Conservation (phyloP, 64 coral and sea anemone species). For the Actinia equina region DNA sequence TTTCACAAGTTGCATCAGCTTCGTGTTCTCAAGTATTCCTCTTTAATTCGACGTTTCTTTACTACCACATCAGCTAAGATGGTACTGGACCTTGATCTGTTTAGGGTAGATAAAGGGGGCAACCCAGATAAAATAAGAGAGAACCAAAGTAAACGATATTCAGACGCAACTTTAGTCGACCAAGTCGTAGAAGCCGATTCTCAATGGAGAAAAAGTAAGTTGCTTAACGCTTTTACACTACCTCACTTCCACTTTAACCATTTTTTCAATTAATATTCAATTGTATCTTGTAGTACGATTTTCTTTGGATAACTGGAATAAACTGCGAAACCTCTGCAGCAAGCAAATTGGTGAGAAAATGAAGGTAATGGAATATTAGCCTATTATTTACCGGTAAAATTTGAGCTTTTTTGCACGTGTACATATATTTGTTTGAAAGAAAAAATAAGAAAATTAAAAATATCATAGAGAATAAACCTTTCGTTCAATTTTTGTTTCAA, state of each 20-base stretch:
- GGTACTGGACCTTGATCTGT: slow-evolving; percentile 95
- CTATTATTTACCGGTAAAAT: neutral
- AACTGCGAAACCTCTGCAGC: slow-evolving; percentile 91
- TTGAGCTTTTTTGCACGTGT: neutral
- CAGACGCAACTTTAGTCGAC: slow-evolving; percentile 84
- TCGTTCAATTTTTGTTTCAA: neutral
- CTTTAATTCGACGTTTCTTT: slow-evolving; percentile 42
- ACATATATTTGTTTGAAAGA: neutral
- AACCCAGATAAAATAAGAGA: slow-evolving; percentile 94
- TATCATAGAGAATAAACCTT: neutral
- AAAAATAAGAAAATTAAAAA: neutral
- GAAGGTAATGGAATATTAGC: slow-evolving; percentile 49
- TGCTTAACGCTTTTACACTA: neutral
- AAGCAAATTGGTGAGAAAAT: slow-evolving; percentile 99
- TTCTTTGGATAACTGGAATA: slow-evolving; percentile 96
- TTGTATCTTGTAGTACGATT: slow-evolving; percentile 62
- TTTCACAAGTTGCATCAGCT: slow-evolving; percentile 89
- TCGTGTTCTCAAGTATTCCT: slow-evolving; percentile 17
- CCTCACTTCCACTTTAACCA: neutral
- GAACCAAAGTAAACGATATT: slow-evolving; percentile 98
- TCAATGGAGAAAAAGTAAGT: slow-evolving; percentile 97
- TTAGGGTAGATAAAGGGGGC: slow-evolving; percentile 87
- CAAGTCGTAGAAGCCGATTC: slow-evolving; percentile 83
- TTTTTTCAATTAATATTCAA: neutral
- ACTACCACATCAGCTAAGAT: slow-evolving; percentile 61